Evolutionary conservation across 2,113 vertebrate species (phyloP), one percentile per base, ranked within the genome.

Genomic region (Hoplias malabaricus): DNA sequence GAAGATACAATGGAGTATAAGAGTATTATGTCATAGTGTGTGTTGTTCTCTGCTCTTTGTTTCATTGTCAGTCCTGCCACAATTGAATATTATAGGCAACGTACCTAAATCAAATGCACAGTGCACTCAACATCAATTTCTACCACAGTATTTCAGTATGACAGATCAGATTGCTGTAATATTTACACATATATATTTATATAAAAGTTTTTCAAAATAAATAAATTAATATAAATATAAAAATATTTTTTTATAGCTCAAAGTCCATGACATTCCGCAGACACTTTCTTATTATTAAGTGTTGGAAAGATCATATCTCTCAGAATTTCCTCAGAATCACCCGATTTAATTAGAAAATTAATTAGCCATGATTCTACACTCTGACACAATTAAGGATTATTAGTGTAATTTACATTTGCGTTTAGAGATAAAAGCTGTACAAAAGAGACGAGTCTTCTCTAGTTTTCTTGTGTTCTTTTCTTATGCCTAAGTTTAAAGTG

Each of bases 301-400:
- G 57, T 27, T 11, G 29, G 34, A 33, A 31, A 33, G 57, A 33
- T 61, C 29, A 61, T 19, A 61, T 34, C 57, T 19, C 27, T 68
- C 31, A 31, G 23, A 25, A 29, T 42, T 25, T 43, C 29, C 2
- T 43, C 14, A n/a, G 31, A 68, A 1, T 4, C 40, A 16, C 16
- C n/a, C 27, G 16, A 23, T 46, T 67, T 46, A 63, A 63, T 63
- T 34, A 36, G 31, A 34, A 36, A 27, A 21, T 63, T 63, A 63
- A 63, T 63, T 63, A 63, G 31, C 31, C 34, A 33, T n/a, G 31
- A 63, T 63, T 63, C 59, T 19, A 63, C 57, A 61, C 57, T 59
- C 27, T 61, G 27, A 12, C 12, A 5, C 57, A 61, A 61, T 63
- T 63, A 36, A 34, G 31, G n/a, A 14, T 63, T 19, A 36, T 63